Evolutionary conservation across 2,888 invertebrate species (phyloP).

Genomic region (Neoascia interrupta): DNA sequence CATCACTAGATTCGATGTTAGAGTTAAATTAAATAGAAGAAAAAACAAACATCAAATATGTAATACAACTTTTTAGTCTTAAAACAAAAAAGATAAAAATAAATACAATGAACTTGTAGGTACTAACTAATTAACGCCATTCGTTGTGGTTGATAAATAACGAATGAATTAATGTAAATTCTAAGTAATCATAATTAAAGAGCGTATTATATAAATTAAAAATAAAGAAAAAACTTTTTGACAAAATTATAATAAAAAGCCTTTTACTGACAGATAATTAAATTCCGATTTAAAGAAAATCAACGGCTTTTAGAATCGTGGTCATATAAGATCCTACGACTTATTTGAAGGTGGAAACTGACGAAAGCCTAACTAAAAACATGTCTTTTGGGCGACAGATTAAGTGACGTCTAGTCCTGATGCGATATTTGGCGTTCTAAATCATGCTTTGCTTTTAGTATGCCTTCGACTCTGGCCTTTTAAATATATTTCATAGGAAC

Average conservation of each 20-base stretch:
- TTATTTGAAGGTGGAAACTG: too few relatives aligned
- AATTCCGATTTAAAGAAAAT: too few relatives aligned
- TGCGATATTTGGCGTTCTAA: too few relatives aligned
- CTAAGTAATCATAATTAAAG: slow-evolving; percentile 51
- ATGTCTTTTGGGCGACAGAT: too few relatives aligned
- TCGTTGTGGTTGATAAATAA: slow-evolving; percentile 18
- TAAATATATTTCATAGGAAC: too few relatives aligned
- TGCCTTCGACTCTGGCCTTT: too few relatives aligned
- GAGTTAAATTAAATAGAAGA: slow-evolving; percentile 9
- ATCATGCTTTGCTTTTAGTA: too few relatives aligned
- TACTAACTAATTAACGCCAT: slow-evolving; percentile 42
- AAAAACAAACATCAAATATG: slow-evolving; percentile 17
- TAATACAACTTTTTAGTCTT: slow-evolving; percentile 43
- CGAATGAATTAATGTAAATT: slow-evolving; percentile 32
- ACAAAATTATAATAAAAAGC: slow-evolving; percentile 35
- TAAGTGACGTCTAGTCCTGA: too few relatives aligned
- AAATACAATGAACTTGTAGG: slow-evolving; percentile 45
- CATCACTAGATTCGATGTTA: slow-evolving; percentile 7
- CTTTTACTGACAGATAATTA: too few relatives aligned
- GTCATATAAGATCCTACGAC: too few relatives aligned
- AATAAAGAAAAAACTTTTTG: slow-evolving; percentile 39
- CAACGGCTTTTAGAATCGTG: too few relatives aligned
- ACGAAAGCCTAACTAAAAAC: too few relatives aligned
- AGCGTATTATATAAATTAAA: slow-evolving; percentile 19
- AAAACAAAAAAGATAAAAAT: slow-evolving; percentile 19